These are phyloP conservation scores for Cynodonichthys magdalenae DNA, from an alignment of 2,797 vertebrate species.

Conservation along the genomic window DNA sequence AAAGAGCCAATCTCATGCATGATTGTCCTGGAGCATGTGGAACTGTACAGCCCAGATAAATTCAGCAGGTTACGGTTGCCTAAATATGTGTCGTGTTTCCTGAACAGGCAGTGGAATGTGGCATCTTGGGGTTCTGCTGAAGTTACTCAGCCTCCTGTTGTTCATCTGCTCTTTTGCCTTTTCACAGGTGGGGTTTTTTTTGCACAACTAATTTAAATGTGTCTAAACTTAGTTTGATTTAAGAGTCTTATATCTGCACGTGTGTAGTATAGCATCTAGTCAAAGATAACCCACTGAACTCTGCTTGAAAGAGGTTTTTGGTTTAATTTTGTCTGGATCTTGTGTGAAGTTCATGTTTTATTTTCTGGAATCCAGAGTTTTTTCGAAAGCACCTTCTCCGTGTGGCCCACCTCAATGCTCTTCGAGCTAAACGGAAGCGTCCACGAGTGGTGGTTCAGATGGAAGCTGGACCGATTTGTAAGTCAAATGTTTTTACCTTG, in stretches of 20 bases:
- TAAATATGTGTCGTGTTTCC: constrained; percentile 4
- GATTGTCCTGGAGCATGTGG: not conserved
- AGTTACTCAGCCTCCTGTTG: constrained; percentile 86
- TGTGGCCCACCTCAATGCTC: constrained; percentile 93
- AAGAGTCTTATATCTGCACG: not conserved
- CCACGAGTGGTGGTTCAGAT: constrained; percentile 99
- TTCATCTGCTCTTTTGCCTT: constrained; percentile 92
- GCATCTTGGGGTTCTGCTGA: constrained; percentile 89
- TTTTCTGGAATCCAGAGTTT: constrained; percentile 77
- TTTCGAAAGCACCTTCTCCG: constrained; percentile 93
- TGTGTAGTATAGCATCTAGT: not conserved
- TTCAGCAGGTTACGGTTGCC: not conserved
- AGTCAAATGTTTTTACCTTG: constrained; percentile 66
- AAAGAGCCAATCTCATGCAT: not conserved
- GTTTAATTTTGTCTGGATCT: not conserved
- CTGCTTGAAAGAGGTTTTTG: not conserved
- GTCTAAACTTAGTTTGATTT: not conserved
- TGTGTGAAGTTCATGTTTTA: constrained; percentile 10
- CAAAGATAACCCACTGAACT: not conserved
- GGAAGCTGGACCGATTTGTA: constrained; percentile 97
- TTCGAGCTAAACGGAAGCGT: constrained; percentile 93
- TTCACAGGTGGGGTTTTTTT: constrained; percentile 84
- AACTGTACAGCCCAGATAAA: not conserved
- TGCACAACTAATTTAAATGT: not conserved
- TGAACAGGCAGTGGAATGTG: constrained; percentile 88